Evolutionary conservation across 2,113 vertebrate genomes (phyloP).

Genomic region (Leucopsar rothschildi): DNA sequence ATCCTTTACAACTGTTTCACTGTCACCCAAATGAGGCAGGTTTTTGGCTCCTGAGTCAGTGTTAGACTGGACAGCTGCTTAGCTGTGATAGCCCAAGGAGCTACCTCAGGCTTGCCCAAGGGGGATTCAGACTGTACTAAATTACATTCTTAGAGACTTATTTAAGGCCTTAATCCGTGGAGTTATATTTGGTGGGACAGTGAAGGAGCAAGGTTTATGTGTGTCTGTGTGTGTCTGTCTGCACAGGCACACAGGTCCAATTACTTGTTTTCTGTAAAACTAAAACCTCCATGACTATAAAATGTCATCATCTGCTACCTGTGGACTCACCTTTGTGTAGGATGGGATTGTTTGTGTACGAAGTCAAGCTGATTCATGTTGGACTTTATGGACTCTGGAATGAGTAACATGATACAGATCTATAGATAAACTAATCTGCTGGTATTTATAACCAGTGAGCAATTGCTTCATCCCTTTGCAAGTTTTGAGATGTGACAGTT

Average conservation of each 20-base stretch:
- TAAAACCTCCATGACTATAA: background rate
- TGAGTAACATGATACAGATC: slow-evolving; percentile 54
- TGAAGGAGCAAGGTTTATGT: background rate
- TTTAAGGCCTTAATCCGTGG: slow-evolving; percentile 28
- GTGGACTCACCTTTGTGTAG: background rate
- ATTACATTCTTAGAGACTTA: slow-evolving; percentile 29
- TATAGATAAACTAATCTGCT: slow-evolving; percentile 50
- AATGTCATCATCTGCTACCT: background rate
- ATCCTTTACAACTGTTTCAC: slow-evolving; percentile 35
- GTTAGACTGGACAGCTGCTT: slow-evolving; percentile 47
- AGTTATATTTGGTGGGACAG: slow-evolving; percentile 49
- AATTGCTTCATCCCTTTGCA: slow-evolving; percentile 25
- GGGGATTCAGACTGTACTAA: background rate
- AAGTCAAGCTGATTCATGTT: slow-evolving; percentile 13
- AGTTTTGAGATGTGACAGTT: background rate
- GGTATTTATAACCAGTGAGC: slow-evolving; percentile 54
- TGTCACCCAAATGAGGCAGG: background rate
- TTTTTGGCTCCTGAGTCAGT: slow-evolving; percentile 23
- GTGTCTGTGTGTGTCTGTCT: background rate
- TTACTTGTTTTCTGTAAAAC: background rate
- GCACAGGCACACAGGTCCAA: background rate
- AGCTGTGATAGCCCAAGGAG: background rate
- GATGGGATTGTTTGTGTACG: background rate
- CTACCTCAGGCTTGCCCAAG: slow-evolving; percentile 27
- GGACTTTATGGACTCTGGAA: slow-evolving; percentile 35